These are phyloP conservation scores for Chelonia mydas DNA, from an alignment of 2,797 vertebrate species.

Conservation along the genomic window DNA sequence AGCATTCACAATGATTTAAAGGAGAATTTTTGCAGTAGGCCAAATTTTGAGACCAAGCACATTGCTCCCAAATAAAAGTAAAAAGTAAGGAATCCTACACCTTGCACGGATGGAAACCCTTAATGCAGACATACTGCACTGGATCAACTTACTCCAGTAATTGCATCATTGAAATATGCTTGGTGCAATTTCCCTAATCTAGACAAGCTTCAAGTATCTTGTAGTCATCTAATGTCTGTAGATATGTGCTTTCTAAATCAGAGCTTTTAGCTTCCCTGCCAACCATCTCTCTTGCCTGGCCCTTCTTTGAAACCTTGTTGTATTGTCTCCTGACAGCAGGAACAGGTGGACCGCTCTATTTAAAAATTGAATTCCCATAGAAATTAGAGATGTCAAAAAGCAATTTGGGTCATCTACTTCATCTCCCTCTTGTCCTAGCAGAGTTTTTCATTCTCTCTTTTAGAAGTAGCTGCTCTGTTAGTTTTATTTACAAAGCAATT, in stretches of 20 bases:
- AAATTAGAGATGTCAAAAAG: too few species aligned
- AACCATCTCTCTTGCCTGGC: neutral
- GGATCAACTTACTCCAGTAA: neutral
- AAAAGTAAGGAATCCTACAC: neutral
- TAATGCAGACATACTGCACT: neutral
- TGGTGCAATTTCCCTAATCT: neutral
- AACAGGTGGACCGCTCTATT: too few species aligned
- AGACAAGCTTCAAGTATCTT: neutral
- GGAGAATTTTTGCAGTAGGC: neutral
- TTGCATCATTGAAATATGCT: neutral
- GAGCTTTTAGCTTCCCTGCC: neutral
- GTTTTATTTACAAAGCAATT: neutral
- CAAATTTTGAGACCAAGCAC: neutral
- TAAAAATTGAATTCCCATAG: too few species aligned
- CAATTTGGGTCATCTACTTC: too few species aligned
- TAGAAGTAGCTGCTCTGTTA: neutral
- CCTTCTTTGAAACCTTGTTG: too few species aligned
- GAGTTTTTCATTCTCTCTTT: too few species aligned
- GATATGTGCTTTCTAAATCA: neutral
- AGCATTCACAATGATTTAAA: neutral
- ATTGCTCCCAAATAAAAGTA: neutral
- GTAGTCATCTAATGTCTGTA: neutral
- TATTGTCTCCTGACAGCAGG: too few species aligned
- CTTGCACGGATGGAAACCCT: neutral
- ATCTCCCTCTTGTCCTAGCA: too few species aligned